A percentile compares a stretch with the other conserved stretches of the same genome.
Evolutionary conservation across 2,888 invertebrate species (phyloP).

Genomic region (Sceliomorpha sp.): DNA sequence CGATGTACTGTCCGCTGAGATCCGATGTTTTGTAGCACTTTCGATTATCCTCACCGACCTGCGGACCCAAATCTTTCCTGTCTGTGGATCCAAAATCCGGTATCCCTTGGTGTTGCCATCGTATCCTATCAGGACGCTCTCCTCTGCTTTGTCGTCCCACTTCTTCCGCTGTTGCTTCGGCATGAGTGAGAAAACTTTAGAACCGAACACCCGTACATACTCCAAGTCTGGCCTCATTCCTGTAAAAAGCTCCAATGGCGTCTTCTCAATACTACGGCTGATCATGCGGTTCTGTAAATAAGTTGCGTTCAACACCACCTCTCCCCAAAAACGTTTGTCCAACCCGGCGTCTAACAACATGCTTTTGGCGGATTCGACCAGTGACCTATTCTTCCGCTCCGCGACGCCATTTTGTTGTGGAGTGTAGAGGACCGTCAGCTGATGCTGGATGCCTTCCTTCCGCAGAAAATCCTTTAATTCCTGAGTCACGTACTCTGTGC

Average conservation of each 20-base stretch:
- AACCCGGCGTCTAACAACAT: background rate
- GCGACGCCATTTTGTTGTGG: conserved; percentile 9
- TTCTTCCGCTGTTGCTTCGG: conserved; percentile 32
- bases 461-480: conserved; percentile 29
- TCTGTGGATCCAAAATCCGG: conserved; percentile 24
- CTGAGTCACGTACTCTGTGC: conserved; percentile 13
- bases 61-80: conserved; percentile 30
- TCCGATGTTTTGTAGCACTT: background rate
- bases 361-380: background rate
- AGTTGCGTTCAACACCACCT: background rate
- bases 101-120: conserved; percentile 25
- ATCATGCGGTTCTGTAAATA: background rate
- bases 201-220: conserved; percentile 27
- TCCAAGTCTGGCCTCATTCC: conserved; percentile 27
- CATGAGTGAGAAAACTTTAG: conserved; percentile 20
- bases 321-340: conserved; percentile 1
- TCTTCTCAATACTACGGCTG: background rate
- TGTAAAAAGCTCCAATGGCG: conserved; percentile 24
- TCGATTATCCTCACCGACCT: conserved; percentile 29
- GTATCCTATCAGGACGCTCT: conserved; percentile 33
- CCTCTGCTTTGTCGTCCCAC: conserved; percentile 26
- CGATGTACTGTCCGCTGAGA: background rate
- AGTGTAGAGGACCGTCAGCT: conserved; percentile 29
- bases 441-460: conserved; percentile 23
- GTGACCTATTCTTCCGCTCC: background rate